These are phyloP conservation scores for Sebastiscus albofasciatus DNA, from an alignment of 2,797 vertebrate genomes.

Conservation along the genomic window DNA sequence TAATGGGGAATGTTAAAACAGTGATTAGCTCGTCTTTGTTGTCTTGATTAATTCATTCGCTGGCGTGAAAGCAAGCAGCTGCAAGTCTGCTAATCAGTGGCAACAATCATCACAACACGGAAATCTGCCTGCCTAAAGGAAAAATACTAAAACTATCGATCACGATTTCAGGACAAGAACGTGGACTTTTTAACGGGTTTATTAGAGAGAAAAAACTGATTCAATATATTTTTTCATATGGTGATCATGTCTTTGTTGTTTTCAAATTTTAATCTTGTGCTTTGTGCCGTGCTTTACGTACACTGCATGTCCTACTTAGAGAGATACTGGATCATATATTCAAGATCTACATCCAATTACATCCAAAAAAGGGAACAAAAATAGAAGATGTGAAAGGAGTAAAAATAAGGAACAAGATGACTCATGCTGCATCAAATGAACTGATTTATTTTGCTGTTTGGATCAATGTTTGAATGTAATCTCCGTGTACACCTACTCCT, in stretches of 20 bases:
- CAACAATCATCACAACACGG: slow-evolving; percentile 65
- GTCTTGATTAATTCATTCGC: slow-evolving; percentile 73
- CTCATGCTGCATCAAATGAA: neutral
- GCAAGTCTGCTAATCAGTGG: slow-evolving; percentile 73
- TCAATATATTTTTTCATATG: neutral
- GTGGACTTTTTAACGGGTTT: neutral
- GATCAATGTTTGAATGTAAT: neutral
- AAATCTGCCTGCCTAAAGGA: slow-evolving; percentile 47
- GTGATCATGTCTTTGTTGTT: slow-evolving; percentile 1
- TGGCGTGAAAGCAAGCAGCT: slow-evolving; percentile 73
- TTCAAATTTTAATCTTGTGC: neutral
- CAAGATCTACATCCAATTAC: neutral
- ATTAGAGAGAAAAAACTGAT: neutral
- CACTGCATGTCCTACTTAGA: neutral
- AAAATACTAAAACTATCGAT: slow-evolving; percentile 26
- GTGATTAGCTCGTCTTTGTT: slow-evolving; percentile 80
- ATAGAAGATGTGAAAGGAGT: neutral
- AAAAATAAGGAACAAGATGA: neutral
- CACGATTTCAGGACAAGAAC: neutral
- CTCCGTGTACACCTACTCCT: neutral
- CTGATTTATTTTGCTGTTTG: neutral
- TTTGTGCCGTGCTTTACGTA: neutral
- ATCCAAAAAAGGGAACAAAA: neutral
- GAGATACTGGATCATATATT: neutral
- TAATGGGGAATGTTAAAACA: slow-evolving; percentile 79